phyloP scores from a whole-genome alignment of 2,797 vertebrate genomes.

The Phylloscopus collybita region DNA sequence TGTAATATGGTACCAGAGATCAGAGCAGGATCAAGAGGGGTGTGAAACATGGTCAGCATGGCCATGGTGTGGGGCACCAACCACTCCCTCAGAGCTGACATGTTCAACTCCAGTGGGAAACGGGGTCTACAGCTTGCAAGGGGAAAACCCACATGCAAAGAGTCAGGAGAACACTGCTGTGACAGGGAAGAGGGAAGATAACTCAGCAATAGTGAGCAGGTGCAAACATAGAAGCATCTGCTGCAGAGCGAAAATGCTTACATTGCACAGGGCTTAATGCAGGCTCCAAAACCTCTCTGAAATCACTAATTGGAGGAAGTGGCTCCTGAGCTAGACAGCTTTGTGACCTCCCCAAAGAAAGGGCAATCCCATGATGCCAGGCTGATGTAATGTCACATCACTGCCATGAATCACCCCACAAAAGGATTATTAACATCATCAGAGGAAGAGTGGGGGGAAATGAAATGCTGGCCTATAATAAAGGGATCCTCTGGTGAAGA shows the following conservation, averaged over 20 bases:
- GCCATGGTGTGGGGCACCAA: neutral
- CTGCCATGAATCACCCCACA: neutral
- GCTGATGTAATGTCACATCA: neutral
- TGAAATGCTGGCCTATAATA: neutral
- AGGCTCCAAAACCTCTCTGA: neutral
- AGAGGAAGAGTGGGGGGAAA: neutral
- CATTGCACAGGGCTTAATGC: neutral
- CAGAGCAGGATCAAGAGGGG: neutral
- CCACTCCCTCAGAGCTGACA: neutral
- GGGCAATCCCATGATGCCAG: neutral
- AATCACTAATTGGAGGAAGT: neutral
- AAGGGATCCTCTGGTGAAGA: neutral
- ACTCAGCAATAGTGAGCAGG: constrained; percentile 9
- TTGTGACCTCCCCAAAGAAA: neutral
- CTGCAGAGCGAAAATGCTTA: constrained; percentile 8
- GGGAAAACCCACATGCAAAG: neutral
- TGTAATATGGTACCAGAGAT: neutral
- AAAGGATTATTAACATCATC: neutral
- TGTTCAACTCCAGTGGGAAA: neutral
- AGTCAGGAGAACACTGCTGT: neutral
- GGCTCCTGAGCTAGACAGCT: neutral
- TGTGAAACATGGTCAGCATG: neutral
- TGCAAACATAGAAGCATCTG: constrained; percentile 13
- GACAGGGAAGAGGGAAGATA: neutral
- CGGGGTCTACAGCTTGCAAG: neutral